These are phyloP conservation scores for Agelas oroides DNA, from an alignment of 37 sponge, comb jelly and placozoan genomes.

Conservation along the genomic window DNA sequence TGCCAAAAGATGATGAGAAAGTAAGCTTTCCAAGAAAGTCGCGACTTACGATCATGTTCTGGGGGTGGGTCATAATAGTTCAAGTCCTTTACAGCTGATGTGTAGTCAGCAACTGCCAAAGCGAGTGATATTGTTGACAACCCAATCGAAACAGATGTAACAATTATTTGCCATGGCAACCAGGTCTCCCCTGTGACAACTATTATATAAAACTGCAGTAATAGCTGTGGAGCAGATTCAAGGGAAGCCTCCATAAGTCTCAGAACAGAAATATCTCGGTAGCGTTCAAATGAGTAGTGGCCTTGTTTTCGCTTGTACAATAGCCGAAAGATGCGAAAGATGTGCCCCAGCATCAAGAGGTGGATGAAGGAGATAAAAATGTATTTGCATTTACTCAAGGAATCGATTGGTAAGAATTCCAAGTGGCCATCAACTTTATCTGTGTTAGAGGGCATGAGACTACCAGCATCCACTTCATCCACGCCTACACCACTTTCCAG, in stretches of 20 bases:
- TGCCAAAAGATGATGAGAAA: slow-evolving; percentile 73
- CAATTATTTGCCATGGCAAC: slow-evolving; percentile 16
- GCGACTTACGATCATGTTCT: not conserved
- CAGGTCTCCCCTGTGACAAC: slow-evolving; percentile 14
- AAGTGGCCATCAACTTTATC: slow-evolving; percentile 15
- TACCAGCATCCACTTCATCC: not conserved
- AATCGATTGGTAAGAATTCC: slow-evolving; percentile 54
- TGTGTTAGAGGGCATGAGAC: not conserved
- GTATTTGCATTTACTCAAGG: slow-evolving; percentile 5
- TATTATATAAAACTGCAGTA: slow-evolving; percentile 71
- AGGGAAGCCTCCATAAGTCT: slow-evolving; percentile 73
- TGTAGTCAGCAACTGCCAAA: slow-evolving; percentile 69
- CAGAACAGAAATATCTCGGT: slow-evolving; percentile 70
- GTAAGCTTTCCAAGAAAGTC: slow-evolving; percentile 65
- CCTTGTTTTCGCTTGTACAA: slow-evolving; percentile 42
- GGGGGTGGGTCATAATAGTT: slow-evolving; percentile 53
- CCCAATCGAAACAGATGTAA: slow-evolving; percentile 60
- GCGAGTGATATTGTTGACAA: slow-evolving; percentile 68
- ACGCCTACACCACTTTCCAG: no score
- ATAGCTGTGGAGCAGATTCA: slow-evolving; percentile 79
- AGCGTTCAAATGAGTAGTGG: slow-evolving; percentile 57
- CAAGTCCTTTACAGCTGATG: slow-evolving; percentile 63
- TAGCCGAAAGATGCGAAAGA: slow-evolving; percentile 55
- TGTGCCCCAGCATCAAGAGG: slow-evolving; percentile 50
- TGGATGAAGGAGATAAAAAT: slow-evolving; percentile 44